These are phyloP conservation scores for Amblyjoppa proteus DNA, from an alignment of 2,888 invertebrate genomes.

Conservation along the genomic window DNA sequence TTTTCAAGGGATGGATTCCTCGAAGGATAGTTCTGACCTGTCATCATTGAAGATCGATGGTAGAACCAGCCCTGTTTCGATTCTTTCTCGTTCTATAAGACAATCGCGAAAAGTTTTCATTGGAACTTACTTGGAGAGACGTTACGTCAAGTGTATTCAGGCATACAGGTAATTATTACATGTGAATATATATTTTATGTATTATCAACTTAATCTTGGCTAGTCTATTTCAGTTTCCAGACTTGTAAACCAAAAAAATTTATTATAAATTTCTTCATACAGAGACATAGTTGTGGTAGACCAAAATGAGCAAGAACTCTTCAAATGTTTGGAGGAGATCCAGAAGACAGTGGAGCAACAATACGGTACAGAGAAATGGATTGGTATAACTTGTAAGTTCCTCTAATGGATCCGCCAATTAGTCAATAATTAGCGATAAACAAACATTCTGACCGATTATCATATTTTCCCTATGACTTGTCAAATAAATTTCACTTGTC, in stretches of 20 bases:
- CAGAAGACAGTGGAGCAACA: conserved; percentile 61
- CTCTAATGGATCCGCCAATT: not conserved
- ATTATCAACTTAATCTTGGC: not conserved
- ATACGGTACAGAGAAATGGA: conserved; percentile 70
- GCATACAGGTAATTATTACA: conserved; percentile 72
- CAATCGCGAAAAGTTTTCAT: conserved; percentile 73
- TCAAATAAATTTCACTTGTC: not conserved
- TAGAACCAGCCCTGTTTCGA: conserved; percentile 27
- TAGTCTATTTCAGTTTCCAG: not conserved
- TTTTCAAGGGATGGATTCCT: conserved; percentile 45
- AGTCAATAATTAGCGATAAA: not conserved
- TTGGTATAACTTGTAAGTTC: conserved; percentile 75
- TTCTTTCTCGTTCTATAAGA: conserved; percentile 53
- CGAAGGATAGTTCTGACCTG: conserved; percentile 29
- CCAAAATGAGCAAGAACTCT: conserved; percentile 71
- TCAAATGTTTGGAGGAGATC: conserved; percentile 68
- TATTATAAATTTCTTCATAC: conserved; percentile 27
- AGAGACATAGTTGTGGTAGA: conserved; percentile 77
- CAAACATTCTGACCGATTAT: too few relatives aligned
- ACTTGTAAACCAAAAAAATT: not conserved
- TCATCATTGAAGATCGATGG: conserved; percentile 23
- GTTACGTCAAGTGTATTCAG: conserved; percentile 73
- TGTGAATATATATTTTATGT: not conserved
- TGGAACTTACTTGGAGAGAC: conserved; percentile 76
- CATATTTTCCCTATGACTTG: not conserved